Percentiles rank a stretch among this genome's conserved stretches.
phyloP scores from a whole-genome alignment of 2,113 vertebrate species.

The Tetrao urogallus region DNA sequence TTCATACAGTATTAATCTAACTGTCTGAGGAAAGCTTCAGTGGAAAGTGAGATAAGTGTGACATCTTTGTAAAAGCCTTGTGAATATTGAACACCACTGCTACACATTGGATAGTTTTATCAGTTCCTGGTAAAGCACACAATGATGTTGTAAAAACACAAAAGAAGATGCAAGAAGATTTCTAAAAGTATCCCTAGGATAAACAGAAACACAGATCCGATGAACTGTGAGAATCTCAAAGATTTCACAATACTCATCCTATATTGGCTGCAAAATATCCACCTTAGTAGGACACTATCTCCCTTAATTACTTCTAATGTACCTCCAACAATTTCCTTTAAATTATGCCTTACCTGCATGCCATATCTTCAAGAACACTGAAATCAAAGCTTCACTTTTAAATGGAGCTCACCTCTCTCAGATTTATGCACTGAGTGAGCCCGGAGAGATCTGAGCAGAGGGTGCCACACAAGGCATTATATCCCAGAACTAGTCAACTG shows the following conservation, averaged over 20 bases:
- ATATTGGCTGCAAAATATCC: not conserved
- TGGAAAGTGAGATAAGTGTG: not conserved
- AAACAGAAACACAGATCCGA: not conserved
- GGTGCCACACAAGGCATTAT: not conserved
- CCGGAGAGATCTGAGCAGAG: not conserved
- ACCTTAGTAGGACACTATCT: not conserved
- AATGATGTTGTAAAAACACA: not conserved
- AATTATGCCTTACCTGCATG: not conserved
- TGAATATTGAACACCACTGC: not conserved
- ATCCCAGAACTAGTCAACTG: not conserved
- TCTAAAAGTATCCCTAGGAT: not conserved
- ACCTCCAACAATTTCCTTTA: not conserved
- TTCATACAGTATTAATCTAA: not conserved
- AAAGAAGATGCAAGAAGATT: not conserved
- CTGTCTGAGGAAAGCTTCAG: not conserved
- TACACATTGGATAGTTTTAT: rapidly evolving
- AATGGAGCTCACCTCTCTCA: not conserved
- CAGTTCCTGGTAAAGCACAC: not conserved
- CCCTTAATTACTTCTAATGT: not conserved
- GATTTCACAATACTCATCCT: not conserved
- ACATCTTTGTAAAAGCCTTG: not conserved
- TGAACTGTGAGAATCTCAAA: not conserved
- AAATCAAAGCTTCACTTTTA: not conserved
- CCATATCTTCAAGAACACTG: not conserved
- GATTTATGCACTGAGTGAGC: not conserved